Evolutionary conservation across 2,113 vertebrate genomes (phyloP).

Genomic region (Marmota monax): DNA sequence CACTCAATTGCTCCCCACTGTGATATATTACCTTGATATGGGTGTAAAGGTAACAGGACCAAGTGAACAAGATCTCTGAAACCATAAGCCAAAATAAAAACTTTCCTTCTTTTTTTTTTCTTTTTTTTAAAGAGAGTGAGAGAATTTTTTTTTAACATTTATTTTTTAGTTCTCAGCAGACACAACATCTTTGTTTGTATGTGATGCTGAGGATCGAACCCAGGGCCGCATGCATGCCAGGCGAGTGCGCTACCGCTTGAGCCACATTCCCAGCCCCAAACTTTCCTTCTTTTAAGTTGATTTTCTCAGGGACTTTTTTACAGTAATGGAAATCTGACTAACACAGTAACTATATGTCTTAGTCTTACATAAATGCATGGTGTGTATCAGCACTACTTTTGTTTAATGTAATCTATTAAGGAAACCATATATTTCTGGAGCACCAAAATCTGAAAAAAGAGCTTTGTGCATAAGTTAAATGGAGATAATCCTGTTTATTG

Average conservation of each 20-base stretch:
- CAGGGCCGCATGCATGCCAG: too few species aligned
- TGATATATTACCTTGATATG: not conserved
- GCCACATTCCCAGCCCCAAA: too few species aligned
- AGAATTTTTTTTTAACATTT: too few species aligned
- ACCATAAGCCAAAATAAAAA: not conserved
- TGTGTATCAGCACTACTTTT: not conserved
- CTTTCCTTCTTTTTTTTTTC: not conserved
- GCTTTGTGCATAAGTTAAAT: not conserved
- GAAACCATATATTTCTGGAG: not conserved
- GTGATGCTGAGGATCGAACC: too few species aligned
- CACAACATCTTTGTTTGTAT: too few species aligned
- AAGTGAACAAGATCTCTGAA: not conserved
- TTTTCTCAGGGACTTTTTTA: not conserved
- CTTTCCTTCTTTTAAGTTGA: not conserved
- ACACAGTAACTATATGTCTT: not conserved
- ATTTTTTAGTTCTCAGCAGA: too few species aligned
- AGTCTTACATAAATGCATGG: not conserved
- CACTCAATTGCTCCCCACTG: not conserved
- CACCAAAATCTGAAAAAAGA: not conserved
- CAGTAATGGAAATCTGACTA: not conserved
- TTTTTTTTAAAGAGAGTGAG: too few species aligned
- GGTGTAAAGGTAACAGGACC: too few species aligned
- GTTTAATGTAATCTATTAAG: not conserved
- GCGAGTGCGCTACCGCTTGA: too few species aligned
- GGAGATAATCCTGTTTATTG: not conserved